Evolutionary conservation across 2,113 vertebrate genomes (phyloP).

Genomic region (Eulemur rufifrons): DNA sequence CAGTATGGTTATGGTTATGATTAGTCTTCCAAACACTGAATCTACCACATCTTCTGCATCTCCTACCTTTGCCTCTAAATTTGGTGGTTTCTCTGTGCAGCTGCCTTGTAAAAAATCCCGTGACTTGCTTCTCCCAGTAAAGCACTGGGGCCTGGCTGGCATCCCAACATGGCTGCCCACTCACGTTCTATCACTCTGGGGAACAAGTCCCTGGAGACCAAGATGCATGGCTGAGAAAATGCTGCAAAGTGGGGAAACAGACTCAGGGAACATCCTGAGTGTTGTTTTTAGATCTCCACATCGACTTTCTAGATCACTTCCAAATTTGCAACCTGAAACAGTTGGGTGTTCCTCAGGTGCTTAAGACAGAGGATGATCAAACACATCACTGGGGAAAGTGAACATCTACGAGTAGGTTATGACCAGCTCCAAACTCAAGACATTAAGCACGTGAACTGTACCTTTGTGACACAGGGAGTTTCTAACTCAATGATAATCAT

Average conservation of each 20-base stretch:
- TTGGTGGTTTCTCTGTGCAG: not conserved
- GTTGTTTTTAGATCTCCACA: not conserved
- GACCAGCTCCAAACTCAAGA: not conserved
- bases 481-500: not conserved
- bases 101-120: not conserved
- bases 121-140: not conserved
- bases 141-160: not conserved
- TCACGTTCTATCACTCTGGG: not conserved
- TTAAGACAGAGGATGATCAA: not conserved
- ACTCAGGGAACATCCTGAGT: not conserved
- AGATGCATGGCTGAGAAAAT: not conserved
- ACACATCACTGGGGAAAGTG: not conserved
- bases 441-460: not conserved
- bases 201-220: not conserved
- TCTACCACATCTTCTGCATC: not conserved
- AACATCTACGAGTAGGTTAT: not conserved
- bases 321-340: not conserved
- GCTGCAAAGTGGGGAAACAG: not conserved
- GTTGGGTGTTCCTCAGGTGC: not conserved
- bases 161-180: not conserved
- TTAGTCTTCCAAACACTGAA: not conserved
- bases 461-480: not conserved
- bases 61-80: not conserved
- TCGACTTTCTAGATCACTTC: not conserved
- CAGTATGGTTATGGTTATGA: rapidly evolving